Percentiles rank a stretch among this genome's conserved stretches.
Evolutionary conservation across 1,140 invertebrate species (phyloP).

Genomic region (Rhopalosiphum padi): DNA sequence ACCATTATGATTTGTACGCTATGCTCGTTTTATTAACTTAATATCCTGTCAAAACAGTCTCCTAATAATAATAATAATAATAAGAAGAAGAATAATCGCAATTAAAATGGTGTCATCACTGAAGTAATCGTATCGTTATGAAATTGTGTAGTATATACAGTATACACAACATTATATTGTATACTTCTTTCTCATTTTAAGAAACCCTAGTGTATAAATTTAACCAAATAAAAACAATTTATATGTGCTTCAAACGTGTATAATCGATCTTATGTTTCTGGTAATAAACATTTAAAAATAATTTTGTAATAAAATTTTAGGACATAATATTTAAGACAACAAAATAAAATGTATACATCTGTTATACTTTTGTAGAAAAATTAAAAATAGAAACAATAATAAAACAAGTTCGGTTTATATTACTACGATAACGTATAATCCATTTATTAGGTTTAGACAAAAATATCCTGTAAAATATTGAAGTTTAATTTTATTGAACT

Average conservation of each 20-base stretch:
- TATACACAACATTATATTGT: neutral
- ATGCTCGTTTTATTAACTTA: slow-evolving; percentile 46
- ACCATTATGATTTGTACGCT: slow-evolving; percentile 31
- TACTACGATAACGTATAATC: too few species aligned
- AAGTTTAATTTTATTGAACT: too few species aligned
- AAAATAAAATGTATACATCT: neutral
- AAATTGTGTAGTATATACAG: neutral
- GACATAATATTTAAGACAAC: neutral
- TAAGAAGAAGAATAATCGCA: slow-evolving; percentile 28
- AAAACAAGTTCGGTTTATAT: neutral
- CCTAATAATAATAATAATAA: slow-evolving; percentile 23
- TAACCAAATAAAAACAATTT: neutral
- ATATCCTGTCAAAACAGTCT: slow-evolving; percentile 42
- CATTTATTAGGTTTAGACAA: too few species aligned
- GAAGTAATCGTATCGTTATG: neutral
- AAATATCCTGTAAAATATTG: too few species aligned
- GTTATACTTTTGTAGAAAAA: neutral
- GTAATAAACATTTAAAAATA: neutral
- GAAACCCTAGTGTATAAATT: neutral
- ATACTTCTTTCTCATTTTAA: neutral
- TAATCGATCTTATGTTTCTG: neutral
- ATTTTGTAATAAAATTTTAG: neutral
- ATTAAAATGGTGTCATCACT: slow-evolving; percentile 32
- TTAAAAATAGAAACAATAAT: neutral
- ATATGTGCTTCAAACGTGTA: neutral